phyloP scores from a whole-genome alignment of 2,113 vertebrate genomes.

The Chroicocephalus ridibundus region DNA sequence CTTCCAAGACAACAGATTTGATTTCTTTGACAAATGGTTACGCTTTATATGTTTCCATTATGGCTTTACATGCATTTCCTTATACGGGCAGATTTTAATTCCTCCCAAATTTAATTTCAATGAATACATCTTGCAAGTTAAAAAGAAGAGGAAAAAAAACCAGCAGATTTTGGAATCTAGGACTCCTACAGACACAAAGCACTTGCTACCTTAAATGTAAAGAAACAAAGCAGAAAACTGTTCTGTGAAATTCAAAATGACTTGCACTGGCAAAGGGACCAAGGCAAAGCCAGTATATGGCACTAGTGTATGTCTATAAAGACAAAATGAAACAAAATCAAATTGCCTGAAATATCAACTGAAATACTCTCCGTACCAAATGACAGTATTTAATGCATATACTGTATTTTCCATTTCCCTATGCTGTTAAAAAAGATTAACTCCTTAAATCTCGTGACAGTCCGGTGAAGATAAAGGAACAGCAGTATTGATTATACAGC shows the following conservation, averaged over 20 bases:
- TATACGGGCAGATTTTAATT: neutral
- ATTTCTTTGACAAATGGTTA: conserved; percentile 1
- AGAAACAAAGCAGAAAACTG: conserved; percentile 14
- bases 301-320: neutral
- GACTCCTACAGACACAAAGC: neutral
- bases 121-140: neutral
- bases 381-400: neutral
- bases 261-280: neutral
- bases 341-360: neutral
- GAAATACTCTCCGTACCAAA: neutral
- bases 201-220: neutral
- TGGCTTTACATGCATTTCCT: neutral
- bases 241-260: conserved; percentile 13
- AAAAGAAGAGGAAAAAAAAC: neutral
- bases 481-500: neutral
- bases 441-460: neutral
- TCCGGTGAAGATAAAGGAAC: neutral
- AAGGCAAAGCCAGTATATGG: neutral
- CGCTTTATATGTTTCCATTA: neutral
- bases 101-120: neutral
- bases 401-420: neutral
- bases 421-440: neutral
- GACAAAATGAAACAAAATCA: neutral
- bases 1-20: neutral
- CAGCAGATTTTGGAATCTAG: neutral